Evolutionary conservation across 35 echinoderm and acorn worm genomes (phyloP).

Genomic region (Ophiothrix spiculata): DNA sequence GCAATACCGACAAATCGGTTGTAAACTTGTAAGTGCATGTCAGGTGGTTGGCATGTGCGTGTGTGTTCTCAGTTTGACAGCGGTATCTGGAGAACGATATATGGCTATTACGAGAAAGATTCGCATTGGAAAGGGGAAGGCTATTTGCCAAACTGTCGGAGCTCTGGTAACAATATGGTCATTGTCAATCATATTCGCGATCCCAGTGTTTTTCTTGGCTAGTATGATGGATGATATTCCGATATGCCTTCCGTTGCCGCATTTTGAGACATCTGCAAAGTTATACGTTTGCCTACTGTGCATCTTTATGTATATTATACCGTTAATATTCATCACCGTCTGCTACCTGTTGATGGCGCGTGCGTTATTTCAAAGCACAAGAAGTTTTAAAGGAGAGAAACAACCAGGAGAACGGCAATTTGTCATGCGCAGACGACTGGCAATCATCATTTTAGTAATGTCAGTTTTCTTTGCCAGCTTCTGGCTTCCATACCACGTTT

Average conservation of each 20-base stretch:
- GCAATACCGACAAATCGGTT: constrained; percentile 41
- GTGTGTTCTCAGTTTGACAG: constrained; percentile 57
- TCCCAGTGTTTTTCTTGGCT: constrained; percentile 45
- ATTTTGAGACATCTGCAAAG: constrained; percentile 17
- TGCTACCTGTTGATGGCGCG: constrained; percentile 68
- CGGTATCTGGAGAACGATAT: constrained; percentile 63
- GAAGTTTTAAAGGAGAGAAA: constrained; percentile 62
- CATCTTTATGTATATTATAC: constrained; percentile 50
- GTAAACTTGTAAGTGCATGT: constrained; percentile 60
- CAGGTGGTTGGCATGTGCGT: constrained; percentile 58
- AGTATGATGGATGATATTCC: neutral
- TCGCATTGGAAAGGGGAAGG: constrained; percentile 8
- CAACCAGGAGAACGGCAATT: constrained; percentile 83
- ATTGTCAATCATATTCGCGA: constrained; percentile 20
- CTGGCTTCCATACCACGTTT: constrained; percentile 60
- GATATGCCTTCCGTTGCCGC: constrained; percentile 27
- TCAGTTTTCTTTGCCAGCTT: constrained; percentile 74
- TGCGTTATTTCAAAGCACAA: constrained; percentile 59
- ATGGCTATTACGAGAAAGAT: constrained; percentile 42
- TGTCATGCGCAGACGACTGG: constrained; percentile 64
- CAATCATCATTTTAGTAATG: constrained; percentile 66
- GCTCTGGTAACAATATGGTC: constrained; percentile 32
- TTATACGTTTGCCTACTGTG: constrained; percentile 46
- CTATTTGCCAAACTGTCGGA: constrained; percentile 14
- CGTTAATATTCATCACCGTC: constrained; percentile 39